Evolutionary conservation across 2,113 vertebrate genomes (phyloP).

Genomic region (Xenopus borealis): DNA sequence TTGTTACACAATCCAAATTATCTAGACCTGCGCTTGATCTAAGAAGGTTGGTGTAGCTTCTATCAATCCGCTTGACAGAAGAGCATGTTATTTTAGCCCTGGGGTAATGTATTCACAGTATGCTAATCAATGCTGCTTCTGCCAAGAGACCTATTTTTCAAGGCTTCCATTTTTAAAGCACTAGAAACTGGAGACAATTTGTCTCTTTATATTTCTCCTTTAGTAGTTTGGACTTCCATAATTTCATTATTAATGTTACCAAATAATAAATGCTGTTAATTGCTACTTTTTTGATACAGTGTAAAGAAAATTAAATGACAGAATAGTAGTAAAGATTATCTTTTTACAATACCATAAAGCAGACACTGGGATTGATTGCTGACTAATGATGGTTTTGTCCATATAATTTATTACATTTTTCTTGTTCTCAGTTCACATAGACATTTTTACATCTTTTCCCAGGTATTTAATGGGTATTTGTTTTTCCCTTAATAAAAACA

Average conservation of each 20-base stretch:
- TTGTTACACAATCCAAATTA: conserved; percentile 14
- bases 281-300: not conserved
- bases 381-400: not conserved
- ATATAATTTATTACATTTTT: not conserved
- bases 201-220: conserved; percentile 14
- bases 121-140: conserved; percentile 30
- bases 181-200: conserved; percentile 25
- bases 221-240: conserved; percentile 8
- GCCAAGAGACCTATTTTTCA: conserved; percentile 35
- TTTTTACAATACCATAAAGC: not conserved
- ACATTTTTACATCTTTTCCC: no score
- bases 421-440: not conserved
- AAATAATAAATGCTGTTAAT: conserved; percentile 18
- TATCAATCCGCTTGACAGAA: conserved; percentile 38
- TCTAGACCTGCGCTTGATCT: conserved; percentile 10
- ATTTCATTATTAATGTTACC: conserved; percentile 26
- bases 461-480: no score
- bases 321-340: not conserved
- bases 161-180: conserved; percentile 22
- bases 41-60: conserved; percentile 16
- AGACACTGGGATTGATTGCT: not conserved
- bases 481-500: no score
- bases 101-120: conserved; percentile 39
- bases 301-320: not conserved
- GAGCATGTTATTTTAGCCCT: conserved; percentile 32